These are phyloP conservation scores for Sapayoa aenigma DNA, from an alignment of 2,113 vertebrate genomes.

Conservation along the genomic window DNA sequence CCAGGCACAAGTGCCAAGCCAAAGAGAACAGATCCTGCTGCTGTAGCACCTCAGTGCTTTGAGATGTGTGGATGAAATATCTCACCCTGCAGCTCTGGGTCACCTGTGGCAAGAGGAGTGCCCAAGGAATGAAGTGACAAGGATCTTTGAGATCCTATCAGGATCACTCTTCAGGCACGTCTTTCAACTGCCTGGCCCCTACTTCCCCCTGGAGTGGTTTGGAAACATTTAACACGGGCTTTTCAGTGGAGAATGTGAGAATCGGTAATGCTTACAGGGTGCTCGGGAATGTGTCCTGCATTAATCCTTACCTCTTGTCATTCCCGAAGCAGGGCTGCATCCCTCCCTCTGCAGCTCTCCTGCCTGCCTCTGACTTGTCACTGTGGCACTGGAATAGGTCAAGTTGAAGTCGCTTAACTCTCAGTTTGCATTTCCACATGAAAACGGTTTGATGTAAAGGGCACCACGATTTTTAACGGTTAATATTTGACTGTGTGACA, in stretches of 20 bases:
- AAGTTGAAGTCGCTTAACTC: fast-evolving
- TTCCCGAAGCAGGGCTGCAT: fast-evolving
- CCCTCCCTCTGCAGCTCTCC: neutral
- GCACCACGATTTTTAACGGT: neutral
- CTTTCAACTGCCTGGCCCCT: neutral
- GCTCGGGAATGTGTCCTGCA: neutral
- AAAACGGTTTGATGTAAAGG: neutral
- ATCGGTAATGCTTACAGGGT: fast-evolving
- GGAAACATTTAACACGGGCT: fast-evolving
- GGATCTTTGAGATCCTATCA: neutral
- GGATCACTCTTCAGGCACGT: fast-evolving
- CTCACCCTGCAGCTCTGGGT: fast-evolving
- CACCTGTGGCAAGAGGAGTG: neutral
- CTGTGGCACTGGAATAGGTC: neutral
- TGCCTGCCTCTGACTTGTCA: neutral
- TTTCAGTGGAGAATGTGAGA: neutral
- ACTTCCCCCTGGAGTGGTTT: neutral
- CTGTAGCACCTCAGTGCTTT: neutral
- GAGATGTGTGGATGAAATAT: fast-evolving
- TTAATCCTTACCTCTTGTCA: neutral
- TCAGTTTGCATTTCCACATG: neutral
- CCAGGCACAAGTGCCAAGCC: fast-evolving
- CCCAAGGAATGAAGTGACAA: neutral
- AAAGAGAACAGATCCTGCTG: neutral
- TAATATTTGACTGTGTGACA: neutral